A percentile compares a stretch with the other conserved stretches of the same genome.
phyloP scores from a whole-genome alignment of 2,888 invertebrate species.

The Autographa pulchrina region DNA sequence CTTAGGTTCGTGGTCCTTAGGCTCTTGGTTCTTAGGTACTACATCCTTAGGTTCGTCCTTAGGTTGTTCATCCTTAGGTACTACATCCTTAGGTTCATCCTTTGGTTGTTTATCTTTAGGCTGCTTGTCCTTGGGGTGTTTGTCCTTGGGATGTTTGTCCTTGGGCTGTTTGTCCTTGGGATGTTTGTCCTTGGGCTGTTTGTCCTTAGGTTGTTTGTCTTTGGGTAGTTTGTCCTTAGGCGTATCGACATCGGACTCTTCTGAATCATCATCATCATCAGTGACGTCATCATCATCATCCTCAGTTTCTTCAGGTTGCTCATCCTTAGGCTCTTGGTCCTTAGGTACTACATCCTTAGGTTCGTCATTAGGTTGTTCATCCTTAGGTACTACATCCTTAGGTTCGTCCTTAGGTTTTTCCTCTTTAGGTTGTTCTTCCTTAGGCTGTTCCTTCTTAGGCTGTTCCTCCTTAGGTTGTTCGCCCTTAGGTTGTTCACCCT shows the following conservation, averaged over 20 bases:
- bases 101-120: background rate
- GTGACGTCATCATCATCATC: background rate
- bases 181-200: background rate
- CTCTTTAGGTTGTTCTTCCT: background rate
- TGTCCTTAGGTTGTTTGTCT: background rate
- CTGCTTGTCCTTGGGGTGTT: background rate
- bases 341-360: background rate
- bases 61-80: background rate
- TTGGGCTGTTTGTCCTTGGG: background rate
- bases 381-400: no score
- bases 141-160: background rate
- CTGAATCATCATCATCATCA: no score
- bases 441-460: background rate
- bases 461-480: background rate
- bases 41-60: background rate
- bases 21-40: background rate
- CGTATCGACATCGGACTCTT: no score
- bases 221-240: background rate
- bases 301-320: background rate
- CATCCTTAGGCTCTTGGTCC: background rate
- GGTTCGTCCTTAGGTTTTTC: background rate
- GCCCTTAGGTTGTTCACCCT: background rate
- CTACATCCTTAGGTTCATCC: background rate
- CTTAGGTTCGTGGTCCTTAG: no score
- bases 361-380: background rate